phyloP scores from a whole-genome alignment of 2,888 invertebrate species.

The Mesodorylaimus sp. region DNA sequence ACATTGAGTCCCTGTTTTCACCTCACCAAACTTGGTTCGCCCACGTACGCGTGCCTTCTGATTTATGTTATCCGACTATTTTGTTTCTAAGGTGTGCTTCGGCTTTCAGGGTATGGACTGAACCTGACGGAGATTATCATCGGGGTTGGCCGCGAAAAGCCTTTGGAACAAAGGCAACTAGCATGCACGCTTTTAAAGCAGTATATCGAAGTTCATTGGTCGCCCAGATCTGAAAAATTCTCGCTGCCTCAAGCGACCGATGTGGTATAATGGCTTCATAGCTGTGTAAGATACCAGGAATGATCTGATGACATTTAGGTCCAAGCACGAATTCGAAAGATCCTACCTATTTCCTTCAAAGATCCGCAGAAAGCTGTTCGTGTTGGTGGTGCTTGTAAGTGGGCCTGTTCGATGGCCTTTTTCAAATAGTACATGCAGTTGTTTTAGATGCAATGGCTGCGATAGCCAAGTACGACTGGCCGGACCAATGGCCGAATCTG shows the following conservation, averaged over 20 bases:
- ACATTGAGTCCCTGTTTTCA: no score
- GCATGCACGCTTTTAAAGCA: conserved; percentile 52
- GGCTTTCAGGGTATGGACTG: no score
- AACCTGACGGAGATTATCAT: no score
- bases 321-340: conserved; percentile 45
- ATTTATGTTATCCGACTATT: no score
- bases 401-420: no score
- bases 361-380: conserved; percentile 49
- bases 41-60: no score
- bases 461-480: conserved; percentile 55
- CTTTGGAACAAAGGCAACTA: no score
- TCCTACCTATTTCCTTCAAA: conserved; percentile 46
- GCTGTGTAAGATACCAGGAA: background rate
- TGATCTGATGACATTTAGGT: conserved; percentile 30
- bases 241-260: conserved; percentile 40
- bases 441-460: conserved; percentile 51
- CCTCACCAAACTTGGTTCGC: no score
- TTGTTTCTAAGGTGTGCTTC: no score
- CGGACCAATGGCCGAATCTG: conserved; percentile 49
- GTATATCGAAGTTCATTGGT: conserved; percentile 53
- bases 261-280: conserved; percentile 22
- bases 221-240: conserved; percentile 40
- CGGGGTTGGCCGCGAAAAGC: no score
- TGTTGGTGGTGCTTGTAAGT: conserved; percentile 48
- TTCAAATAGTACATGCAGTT: no score